phyloP scores from a whole-genome alignment of 2,113 vertebrate species.

The Psilopogon haemacephalus region DNA sequence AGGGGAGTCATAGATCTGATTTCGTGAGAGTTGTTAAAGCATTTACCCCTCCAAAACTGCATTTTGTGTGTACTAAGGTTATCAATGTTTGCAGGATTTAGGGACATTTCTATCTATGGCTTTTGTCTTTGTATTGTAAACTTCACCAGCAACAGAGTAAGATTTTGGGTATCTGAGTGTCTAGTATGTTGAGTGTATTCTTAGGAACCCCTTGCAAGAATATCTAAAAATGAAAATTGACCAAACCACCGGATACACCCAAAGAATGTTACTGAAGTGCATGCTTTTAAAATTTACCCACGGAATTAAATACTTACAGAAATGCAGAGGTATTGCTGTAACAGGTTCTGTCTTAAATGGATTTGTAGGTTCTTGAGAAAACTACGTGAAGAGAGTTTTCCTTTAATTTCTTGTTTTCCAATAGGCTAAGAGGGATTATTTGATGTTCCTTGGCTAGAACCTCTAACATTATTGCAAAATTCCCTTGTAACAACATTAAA shows the following conservation, averaged over 20 bases:
- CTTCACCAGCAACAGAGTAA: rapidly evolving
- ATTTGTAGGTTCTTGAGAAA: neutral
- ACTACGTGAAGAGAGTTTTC: rapidly evolving
- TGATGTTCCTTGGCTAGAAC: neutral
- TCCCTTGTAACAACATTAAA: neutral
- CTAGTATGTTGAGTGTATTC: neutral
- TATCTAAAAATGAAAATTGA: neutral
- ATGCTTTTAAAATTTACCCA: neutral
- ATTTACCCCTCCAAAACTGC: neutral
- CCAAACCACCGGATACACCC: neutral
- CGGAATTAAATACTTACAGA: neutral
- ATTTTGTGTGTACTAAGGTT: neutral
- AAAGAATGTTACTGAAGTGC: neutral
- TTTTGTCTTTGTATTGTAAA: neutral
- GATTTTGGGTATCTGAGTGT: neutral
- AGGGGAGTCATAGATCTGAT: neutral
- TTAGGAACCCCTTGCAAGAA: neutral
- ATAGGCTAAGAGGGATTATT: neutral
- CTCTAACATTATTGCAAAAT: neutral
- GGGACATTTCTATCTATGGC: neutral
- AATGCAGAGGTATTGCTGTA: neutral
- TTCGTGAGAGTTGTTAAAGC: neutral
- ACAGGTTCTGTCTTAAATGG: neutral
- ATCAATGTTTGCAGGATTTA: neutral
- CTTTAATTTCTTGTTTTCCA: neutral